Evolutionary conservation across 2,888 invertebrate genomes (phyloP).

Genomic region (Plusia festucae): DNA sequence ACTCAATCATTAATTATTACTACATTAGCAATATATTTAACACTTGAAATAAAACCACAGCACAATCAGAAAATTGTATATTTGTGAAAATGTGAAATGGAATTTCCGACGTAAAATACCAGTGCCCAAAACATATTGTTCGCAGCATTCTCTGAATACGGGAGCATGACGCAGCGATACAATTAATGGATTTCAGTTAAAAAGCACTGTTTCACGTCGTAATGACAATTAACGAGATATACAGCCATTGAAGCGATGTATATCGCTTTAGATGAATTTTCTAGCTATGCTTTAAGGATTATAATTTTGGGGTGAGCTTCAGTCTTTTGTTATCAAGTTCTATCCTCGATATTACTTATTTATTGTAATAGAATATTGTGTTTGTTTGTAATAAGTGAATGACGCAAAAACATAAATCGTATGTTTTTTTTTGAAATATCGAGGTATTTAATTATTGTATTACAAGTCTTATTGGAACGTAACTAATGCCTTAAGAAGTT

Average conservation of each 20-base stretch:
- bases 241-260: slow-evolving; percentile 15
- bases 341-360: too few relatives aligned
- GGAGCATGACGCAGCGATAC: slow-evolving; percentile 52
- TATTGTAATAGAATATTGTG: too few relatives aligned
- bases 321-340: not conserved
- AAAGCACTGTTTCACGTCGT: slow-evolving; percentile 50
- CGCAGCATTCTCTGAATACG: slow-evolving; percentile 42
- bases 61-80: slow-evolving; percentile 9
- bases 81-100: slow-evolving; percentile 39
- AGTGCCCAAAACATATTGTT: slow-evolving; percentile 37
- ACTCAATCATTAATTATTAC: not conserved
- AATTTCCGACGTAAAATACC: slow-evolving; percentile 55
- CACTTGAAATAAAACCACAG: not conserved
- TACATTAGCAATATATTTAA: not conserved
- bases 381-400: too few relatives aligned
- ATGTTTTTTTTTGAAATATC: too few relatives aligned
- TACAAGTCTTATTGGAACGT: too few relatives aligned
- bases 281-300: not conserved
- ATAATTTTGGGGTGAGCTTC: not conserved
- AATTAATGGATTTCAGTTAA: slow-evolving; percentile 58
- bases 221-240: slow-evolving; percentile 42
- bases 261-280: not conserved
- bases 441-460: too few relatives aligned
- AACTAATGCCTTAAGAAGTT: too few relatives aligned
- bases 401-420: too few relatives aligned